Percentiles rank a stretch among this genome's conserved stretches.
Evolutionary conservation across 2,113 vertebrate genomes (phyloP).

Genomic region (Scolopax mira): DNA sequence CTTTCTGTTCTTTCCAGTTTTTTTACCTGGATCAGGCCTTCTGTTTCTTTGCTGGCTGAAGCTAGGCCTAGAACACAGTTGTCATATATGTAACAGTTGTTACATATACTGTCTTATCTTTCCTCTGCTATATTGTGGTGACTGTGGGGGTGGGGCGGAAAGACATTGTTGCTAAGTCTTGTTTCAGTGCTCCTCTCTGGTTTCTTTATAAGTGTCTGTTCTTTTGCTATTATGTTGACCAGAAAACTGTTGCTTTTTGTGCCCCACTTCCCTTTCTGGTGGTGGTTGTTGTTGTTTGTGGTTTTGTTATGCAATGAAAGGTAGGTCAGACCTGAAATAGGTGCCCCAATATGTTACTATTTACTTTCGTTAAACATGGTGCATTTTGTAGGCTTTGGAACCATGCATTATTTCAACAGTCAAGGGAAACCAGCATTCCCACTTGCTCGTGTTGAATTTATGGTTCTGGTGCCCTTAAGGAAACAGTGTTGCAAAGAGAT

Average conservation of each 20-base stretch:
- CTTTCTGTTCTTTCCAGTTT: background rate
- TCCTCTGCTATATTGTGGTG: background rate
- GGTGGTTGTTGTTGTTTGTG: background rate
- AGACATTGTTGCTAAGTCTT: background rate
- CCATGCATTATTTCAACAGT: background rate
- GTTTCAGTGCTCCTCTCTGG: background rate
- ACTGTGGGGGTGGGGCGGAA: background rate
- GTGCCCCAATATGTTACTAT: background rate
- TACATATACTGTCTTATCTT: background rate
- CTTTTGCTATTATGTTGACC: background rate
- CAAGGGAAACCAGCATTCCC: background rate
- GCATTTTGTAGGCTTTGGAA: background rate
- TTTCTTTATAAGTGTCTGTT: background rate
- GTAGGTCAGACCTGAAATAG: background rate
- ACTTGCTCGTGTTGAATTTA: background rate
- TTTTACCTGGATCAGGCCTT: background rate
- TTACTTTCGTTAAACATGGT: background rate
- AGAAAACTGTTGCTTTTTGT: background rate
- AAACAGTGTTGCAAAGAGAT: background rate
- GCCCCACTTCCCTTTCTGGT: fast-evolving
- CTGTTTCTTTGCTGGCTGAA: background rate
- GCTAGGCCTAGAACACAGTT: background rate
- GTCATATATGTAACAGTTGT: background rate
- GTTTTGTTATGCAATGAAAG: background rate
- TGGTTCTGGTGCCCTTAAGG: background rate